Evolutionary conservation across 1,140 invertebrate species (phyloP).

Genomic region (Ceratosolen solmsi): DNA sequence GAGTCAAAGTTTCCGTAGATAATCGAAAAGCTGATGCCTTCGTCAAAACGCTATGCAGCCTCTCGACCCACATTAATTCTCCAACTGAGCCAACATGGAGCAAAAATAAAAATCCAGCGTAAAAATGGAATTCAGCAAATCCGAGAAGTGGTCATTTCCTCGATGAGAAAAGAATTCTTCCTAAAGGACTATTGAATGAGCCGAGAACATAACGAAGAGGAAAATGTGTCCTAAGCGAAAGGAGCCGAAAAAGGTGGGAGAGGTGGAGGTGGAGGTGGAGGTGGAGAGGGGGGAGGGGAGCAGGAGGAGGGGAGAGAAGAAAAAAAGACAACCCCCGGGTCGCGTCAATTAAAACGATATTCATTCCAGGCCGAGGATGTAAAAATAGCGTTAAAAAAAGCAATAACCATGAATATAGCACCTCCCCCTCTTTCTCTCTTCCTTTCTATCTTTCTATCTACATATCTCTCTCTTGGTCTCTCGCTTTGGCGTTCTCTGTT

Average conservation of each 20-base stretch:
- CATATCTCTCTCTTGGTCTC: background rate
- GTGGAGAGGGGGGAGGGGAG: background rate
- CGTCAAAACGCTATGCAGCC: background rate
- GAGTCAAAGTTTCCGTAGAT: conserved; percentile 4
- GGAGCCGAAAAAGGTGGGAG: background rate
- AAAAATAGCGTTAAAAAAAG: conserved; percentile 36
- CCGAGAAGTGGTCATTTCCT: conserved; percentile 32
- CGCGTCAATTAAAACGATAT: conserved; percentile 49
- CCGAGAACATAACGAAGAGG: background rate
- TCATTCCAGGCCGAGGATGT: conserved; percentile 14
- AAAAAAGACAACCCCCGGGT: background rate
- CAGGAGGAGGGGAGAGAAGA: background rate
- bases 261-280: background rate
- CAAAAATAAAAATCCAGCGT: conserved; percentile 37
- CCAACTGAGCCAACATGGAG: background rate
- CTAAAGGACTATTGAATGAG: background rate
- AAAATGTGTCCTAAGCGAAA: background rate
- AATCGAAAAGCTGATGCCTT: conserved; percentile 23
- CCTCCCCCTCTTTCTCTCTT: background rate
- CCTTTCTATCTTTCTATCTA: background rate
- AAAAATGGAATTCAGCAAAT: conserved; percentile 47
- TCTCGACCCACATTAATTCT: conserved; percentile 20
- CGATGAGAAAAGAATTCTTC: conserved; percentile 32
- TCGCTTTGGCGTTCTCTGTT: background rate
- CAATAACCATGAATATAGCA: background rate